Base-by-base conservation (phyloP, 2,113 vertebrate species). In the Indri indri region DNA sequence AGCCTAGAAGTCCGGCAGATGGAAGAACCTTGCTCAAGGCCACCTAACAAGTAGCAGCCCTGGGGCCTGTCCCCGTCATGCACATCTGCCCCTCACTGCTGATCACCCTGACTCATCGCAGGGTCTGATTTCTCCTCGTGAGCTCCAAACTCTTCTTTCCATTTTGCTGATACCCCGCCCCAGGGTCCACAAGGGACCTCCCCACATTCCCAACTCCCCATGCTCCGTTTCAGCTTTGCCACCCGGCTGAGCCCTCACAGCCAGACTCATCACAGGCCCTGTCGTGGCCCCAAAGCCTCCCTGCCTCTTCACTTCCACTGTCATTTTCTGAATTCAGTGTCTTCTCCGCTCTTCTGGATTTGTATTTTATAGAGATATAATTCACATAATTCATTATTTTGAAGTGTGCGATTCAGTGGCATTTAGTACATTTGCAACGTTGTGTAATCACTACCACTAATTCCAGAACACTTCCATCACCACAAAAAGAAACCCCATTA, bases 351-450 rank as follows among this genome's bases (percentile, higher is more conserved):
- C 47, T 70, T 77, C 40, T 22, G 52, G 37, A 54, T 68, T 92
- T 93, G 65, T 65, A 32, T 94, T 65, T 85, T 77, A 68, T 34
- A 70, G 65, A 54, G 22, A 57, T 68, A 50, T 90, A 91, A 68
- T 47, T 92, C 70, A 80, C n/a, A 27, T 27, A 94, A 79, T 45
- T 71, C 61, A 65, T 25, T 63, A 50, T 79, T 87, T 95, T 61
- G 30, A 42, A 32, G 37, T 76, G 17, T 54, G 18, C 2, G 9
- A 37, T 52, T 74, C 65, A 42, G 8, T 45, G 88, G n/a, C 76
- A 81, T 57, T 87, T 54, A 22, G 61, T 74, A 54, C 16, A n/a
- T 59, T 79, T 66, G 27, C 50, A 14, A 2, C 63, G 25, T 65
- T 40, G 34, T 32, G 16, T 61, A 54, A 50, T n/a, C 25, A 8